A percentile compares a stretch with the other conserved stretches of the same genome.
Conservation (phyloP, 2,888 invertebrate genomes). For the Enchytraeus crypticus region DNA sequence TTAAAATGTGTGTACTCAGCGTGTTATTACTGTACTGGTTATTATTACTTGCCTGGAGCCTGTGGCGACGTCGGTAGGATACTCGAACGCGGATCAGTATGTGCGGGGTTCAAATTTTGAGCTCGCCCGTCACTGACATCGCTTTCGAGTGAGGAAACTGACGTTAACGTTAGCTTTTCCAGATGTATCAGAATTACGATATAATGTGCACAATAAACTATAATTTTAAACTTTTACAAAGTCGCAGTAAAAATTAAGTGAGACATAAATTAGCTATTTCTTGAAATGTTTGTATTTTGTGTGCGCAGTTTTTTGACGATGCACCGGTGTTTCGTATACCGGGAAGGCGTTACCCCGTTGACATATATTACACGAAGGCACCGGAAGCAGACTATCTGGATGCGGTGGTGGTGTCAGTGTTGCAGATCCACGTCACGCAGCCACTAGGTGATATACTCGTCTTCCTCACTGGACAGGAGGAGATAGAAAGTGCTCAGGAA, state of each 20-base stretch:
- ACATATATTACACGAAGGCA: slow-evolving; percentile 97
- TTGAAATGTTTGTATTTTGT: background rate
- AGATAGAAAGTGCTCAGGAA: slow-evolving; percentile 53
- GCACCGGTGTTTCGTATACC: slow-evolving; percentile 96
- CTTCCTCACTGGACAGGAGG: slow-evolving; percentile 73
- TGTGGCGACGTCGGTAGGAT: too few relatives aligned
- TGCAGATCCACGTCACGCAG: slow-evolving; percentile 97
- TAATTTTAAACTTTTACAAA: background rate
- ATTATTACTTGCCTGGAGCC: too few relatives aligned
- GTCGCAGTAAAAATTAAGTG: background rate
- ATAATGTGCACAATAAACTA: too few relatives aligned
- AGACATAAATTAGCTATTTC: background rate
- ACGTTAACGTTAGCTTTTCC: too few relatives aligned
- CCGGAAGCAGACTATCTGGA: slow-evolving; percentile 98
- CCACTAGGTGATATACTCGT: slow-evolving; percentile 90
- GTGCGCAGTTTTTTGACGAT: slow-evolving; percentile 79
- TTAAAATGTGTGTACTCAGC: too few relatives aligned
- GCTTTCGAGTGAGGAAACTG: too few relatives aligned
- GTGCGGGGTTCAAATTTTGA: too few relatives aligned
- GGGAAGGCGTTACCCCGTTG: slow-evolving; percentile 92
- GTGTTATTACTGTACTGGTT: too few relatives aligned
- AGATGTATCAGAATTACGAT: too few relatives aligned
- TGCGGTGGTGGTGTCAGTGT: slow-evolving; percentile 89
- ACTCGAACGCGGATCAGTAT: too few relatives aligned
- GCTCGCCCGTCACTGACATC: too few relatives aligned